Base-by-base conservation (phyloP, 1,140 invertebrate species). In the Tetragonula clypearis region DNA sequence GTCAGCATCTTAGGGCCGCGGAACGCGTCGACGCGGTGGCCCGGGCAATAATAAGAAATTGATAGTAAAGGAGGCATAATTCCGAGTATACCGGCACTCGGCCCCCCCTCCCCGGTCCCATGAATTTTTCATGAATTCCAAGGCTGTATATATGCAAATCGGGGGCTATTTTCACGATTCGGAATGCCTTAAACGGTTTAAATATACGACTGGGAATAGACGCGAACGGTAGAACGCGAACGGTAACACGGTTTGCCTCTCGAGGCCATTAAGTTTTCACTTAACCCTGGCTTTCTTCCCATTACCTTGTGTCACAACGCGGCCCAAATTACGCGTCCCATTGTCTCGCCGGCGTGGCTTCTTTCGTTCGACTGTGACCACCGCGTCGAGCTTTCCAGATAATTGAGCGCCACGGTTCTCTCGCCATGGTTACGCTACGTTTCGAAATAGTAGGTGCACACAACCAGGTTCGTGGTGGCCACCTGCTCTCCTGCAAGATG, bases 81-180 rank as follows among this genome's bases (percentile, higher is more conserved):
- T 92, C 91, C 86, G 74, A 91, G 89, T 93, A 93, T 89, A 92
- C 91, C 87, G 30, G 49, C 75, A 93, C 91, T 92, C 93, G 83
- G 79, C 86, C 65, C 41, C 30, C 30, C 86, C 65, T 6, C 30
- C 30, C 30, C 30, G 30, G 30, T 30, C 30, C 90, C 91, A 94
- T 94, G 93, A 93, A 94, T 93, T 93, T 93, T 94, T 93, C 93
- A 94, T 94, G 93, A 93, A 93, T 93, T 92, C 89, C 89, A 83
- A 92, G 91, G 92, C 91, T 93, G 91, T 94, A 93, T 94, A 90
- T 94, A 94, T 94, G 93, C 92, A 94, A 93, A 94, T 93, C 84
- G 91, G 41, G 89, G 89, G 89, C 92, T 93, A 93, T 92, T 93
- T 94, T 94, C 93, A 91, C 90, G 90, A 92, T 93, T 93, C 91